A percentile compares a stretch with the other conserved stretches of the same genome.
Conservation (phyloP, 2,797 vertebrate species). For the Gallirallus australis region DNA sequence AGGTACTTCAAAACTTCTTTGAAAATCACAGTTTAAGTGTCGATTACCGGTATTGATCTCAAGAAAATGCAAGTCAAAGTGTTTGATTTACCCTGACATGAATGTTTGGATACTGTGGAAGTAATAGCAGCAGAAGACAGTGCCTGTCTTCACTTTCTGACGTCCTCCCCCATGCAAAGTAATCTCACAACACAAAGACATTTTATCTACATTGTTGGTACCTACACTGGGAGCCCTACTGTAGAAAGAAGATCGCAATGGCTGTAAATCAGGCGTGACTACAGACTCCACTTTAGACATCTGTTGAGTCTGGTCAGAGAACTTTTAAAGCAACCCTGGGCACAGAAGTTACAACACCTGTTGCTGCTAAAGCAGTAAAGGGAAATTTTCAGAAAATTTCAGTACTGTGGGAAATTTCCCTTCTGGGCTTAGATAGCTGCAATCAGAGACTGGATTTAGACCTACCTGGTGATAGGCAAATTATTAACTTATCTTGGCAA, state of each 20-base stretch:
- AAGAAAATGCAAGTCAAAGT: neutral
- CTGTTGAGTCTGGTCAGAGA: neutral
- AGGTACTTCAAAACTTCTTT: neutral
- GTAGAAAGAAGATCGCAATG: neutral
- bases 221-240: neutral
- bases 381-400: slow-evolving; percentile 52
- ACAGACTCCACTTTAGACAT: neutral
- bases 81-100: neutral
- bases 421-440: neutral
- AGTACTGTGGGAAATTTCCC: slow-evolving; percentile 10
- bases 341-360: neutral
- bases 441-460: neutral
- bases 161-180: neutral
- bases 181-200: neutral
- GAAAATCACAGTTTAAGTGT: neutral
- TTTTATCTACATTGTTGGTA: neutral
- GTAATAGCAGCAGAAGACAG: neutral
- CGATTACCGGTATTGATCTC: neutral
- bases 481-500: slow-evolving; percentile 2
- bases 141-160: neutral
- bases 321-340: neutral
- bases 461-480: slow-evolving; percentile 8
- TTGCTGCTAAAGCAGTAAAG: neutral
- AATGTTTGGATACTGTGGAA: neutral
- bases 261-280: neutral